These are phyloP conservation scores for Drosophila kanapiae DNA, from an alignment of 1,140 invertebrate genomes.

Conservation along the genomic window DNA sequence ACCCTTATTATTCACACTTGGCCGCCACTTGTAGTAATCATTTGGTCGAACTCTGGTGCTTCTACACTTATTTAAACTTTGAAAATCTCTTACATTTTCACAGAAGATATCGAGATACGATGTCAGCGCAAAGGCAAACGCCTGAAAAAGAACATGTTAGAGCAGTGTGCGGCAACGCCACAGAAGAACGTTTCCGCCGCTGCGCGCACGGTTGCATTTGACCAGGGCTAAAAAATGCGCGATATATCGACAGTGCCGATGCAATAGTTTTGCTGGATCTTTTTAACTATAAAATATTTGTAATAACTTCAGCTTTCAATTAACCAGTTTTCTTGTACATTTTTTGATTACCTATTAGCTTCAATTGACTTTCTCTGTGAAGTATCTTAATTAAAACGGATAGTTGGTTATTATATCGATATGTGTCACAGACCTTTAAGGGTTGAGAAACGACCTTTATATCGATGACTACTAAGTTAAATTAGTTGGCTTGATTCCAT, in stretches of 20 bases:
- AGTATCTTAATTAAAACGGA: background rate
- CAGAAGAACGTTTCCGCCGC: slow-evolving; percentile 55
- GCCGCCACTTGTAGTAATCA: slow-evolving; percentile 9
- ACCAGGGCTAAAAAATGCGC: slow-evolving; percentile 32
- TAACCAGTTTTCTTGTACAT: fast-evolving
- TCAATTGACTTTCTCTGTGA: background rate
- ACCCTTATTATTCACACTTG: slow-evolving; percentile 14
- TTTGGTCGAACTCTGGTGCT: slow-evolving; percentile 38
- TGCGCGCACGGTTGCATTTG: slow-evolving; percentile 56
- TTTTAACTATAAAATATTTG: fast-evolving
- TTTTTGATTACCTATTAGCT: background rate
- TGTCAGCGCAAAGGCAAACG: slow-evolving; percentile 85
- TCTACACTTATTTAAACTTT: slow-evolving; percentile 48
- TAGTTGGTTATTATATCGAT: slow-evolving; percentile 4
- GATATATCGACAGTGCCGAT: background rate
- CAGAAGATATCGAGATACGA: slow-evolving; percentile 80
- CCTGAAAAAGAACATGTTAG: slow-evolving; percentile 85
- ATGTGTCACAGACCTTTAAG: slow-evolving; percentile 2
- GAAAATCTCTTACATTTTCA: slow-evolving; percentile 81
- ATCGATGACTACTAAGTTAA: slow-evolving; percentile 5
- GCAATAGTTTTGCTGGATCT: background rate
- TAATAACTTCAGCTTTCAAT: too few species aligned
- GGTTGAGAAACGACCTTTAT: slow-evolving; percentile 1
- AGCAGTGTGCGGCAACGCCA: slow-evolving; percentile 72
- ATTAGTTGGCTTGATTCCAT: too few species aligned